A percentile compares a stretch with the other conserved stretches of the same genome.
Conservation (phyloP, 37 sponge, comb jelly and placozoan genomes). For the Corticium candelabrum region DNA sequence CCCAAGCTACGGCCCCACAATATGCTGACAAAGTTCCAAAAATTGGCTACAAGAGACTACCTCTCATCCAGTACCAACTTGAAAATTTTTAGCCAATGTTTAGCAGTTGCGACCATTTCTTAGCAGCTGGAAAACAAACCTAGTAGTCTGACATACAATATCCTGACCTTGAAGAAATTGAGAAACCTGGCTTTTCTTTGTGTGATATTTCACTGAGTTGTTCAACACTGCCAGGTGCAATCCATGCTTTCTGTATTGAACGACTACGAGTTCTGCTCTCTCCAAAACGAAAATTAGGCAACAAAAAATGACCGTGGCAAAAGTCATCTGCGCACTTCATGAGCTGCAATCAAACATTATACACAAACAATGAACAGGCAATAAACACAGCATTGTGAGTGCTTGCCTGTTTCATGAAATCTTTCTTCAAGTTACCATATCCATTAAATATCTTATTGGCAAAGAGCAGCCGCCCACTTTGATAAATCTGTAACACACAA, state of each 20-base stretch:
- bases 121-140: too few species aligned
- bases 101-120: too few species aligned
- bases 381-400: too few species aligned
- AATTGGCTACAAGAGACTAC: too few species aligned
- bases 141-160: too few species aligned
- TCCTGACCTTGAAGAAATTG: too few species aligned
- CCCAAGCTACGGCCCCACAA: too few species aligned
- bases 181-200: too few species aligned
- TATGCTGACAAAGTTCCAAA: too few species aligned
- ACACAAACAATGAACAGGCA: too few species aligned
- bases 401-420: slow-evolving; percentile 82
- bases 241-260: background rate
- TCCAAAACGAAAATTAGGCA: background rate
- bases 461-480: slow-evolving; percentile 50
- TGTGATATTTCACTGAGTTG: background rate
- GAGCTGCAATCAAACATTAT: background rate
- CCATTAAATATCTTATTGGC: slow-evolving; percentile 87
- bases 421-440: slow-evolving; percentile 75
- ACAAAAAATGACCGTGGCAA: background rate
- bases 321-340: background rate
- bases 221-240: background rate
- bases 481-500: slow-evolving; percentile 60
- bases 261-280: background rate
- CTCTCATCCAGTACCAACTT: too few species aligned
- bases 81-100: too few species aligned